Evolutionary conservation across 2,113 vertebrate genomes (phyloP), one percentile per base, ranked within the genome.

Genomic region (Xyliphius kryptos): DNA sequence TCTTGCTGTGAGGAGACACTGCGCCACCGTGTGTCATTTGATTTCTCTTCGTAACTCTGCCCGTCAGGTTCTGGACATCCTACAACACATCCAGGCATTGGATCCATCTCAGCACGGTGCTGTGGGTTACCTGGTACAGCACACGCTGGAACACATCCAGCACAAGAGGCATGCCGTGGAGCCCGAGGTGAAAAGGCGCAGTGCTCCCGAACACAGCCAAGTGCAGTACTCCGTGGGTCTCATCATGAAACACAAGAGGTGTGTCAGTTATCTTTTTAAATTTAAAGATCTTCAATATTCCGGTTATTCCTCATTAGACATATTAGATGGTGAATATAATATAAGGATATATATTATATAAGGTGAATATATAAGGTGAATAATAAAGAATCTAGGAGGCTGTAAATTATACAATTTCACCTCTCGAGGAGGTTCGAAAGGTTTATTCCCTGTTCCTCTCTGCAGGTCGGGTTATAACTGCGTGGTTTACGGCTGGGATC

Each of bases 191-290:
- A 98, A 97, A 86, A 83, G 76, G 6, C 92, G 89, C 12, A 89
- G 89, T 0, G 85, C 86, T 1, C 80, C 91, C 60, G 93, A 96
- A 63, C 91, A 97, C 86, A 81, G 82, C 22, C 91, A 93, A 3
- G 90, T 97, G 77, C 87, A 85, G 82, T 97, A 91, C 77, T 92
- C 92, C 1, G 88, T 95, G 0, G 96, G 96, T 22, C 90, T 97
- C 49, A 82, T 98, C 52, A 96, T 97, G 93, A 97, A 95, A 74
- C 96, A 98, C 68, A 98, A 95, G 85, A 89, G 96, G 96, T 96
- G 74, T 3, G 68, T 51, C n/a, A n/a, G n/a, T n/a, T n/a, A n/a
- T n/a, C n/a, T n/a, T n/a, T n/a, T n/a, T n/a, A n/a, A n/a, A n/a
- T n/a, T n/a, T n/a, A n/a, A n/a, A n/a, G n/a, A n/a, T n/a, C n/a